Evolutionary conservation across 2,797 vertebrate species (phyloP).

Genomic region (Botia almorhae): DNA sequence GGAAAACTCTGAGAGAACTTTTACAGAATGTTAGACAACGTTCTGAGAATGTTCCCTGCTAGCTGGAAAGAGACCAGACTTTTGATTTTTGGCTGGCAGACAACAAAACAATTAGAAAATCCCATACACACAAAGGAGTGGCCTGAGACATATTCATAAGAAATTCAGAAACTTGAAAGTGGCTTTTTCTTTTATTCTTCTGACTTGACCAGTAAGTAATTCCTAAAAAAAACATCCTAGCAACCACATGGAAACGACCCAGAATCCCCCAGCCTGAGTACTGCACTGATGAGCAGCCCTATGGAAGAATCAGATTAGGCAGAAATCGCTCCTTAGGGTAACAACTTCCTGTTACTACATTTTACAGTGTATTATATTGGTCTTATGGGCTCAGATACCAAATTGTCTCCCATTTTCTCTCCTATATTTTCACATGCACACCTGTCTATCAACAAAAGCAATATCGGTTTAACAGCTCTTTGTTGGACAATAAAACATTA

Average conservation of each 20-base stretch:
- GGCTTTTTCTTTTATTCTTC: not conserved
- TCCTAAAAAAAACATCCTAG: not conserved
- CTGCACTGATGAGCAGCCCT: not conserved
- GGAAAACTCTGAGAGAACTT: too few relatives aligned
- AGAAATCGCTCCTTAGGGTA: not conserved
- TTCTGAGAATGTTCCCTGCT: not conserved
- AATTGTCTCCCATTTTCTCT: not conserved
- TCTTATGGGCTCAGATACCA: not conserved
- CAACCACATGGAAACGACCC: not conserved
- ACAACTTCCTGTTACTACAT: not conserved
- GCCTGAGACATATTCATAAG: not conserved
- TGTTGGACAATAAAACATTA: conserved; percentile 4
- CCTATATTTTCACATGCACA: not conserved
- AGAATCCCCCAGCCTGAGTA: not conserved
- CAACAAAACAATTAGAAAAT: not conserved
- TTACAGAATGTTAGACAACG: too few relatives aligned
- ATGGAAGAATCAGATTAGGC: not conserved
- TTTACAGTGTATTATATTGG: not conserved
- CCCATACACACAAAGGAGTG: not conserved
- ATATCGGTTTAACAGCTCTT: conserved; percentile 21
- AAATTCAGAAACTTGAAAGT: not conserved
- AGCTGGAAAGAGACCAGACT: not conserved
- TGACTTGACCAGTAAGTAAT: not conserved
- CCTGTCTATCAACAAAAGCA: not conserved
- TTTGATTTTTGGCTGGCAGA: not conserved